These are phyloP conservation scores for Sus cebifrons DNA, from an alignment of 2,797 vertebrate genomes.

Conservation along the genomic window DNA sequence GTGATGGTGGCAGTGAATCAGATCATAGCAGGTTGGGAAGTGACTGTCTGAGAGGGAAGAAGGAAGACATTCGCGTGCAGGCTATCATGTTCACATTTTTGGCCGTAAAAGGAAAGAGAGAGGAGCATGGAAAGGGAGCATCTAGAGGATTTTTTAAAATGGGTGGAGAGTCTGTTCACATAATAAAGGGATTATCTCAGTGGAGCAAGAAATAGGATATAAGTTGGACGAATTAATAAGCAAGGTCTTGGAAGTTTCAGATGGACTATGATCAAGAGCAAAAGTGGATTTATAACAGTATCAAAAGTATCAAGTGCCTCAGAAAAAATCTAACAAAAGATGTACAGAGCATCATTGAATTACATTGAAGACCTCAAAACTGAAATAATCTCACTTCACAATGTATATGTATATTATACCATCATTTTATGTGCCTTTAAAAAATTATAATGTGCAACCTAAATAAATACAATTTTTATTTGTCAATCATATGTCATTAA, in stretches of 20 bases:
- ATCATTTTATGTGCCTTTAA: not conserved
- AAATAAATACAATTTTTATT: conserved; percentile 20
- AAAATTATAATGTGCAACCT: not conserved
- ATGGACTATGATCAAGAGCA: not conserved
- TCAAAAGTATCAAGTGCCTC: not conserved
- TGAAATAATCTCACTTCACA: conserved; percentile 23
- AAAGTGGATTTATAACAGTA: not conserved
- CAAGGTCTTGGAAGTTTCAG: not conserved
- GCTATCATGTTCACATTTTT: not conserved
- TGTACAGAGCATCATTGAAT: not conserved
- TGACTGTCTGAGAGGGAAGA: not conserved
- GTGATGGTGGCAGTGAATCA: not conserved
- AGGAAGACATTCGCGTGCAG: not conserved
- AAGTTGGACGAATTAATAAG: conserved; percentile 16
- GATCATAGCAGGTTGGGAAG: not conserved
- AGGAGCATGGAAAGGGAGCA: not conserved
- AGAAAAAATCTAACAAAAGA: not conserved
- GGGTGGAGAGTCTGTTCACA: not conserved
- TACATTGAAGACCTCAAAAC: not conserved
- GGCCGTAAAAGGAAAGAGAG: not conserved
- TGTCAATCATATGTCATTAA: not conserved
- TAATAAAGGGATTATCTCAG: not conserved
- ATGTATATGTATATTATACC: not conserved
- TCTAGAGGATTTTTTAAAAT: not conserved
- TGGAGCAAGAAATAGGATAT: not conserved